Conservation (phyloP, 1,140 invertebrate genomes). For the Nautilus pompilius region DNA sequence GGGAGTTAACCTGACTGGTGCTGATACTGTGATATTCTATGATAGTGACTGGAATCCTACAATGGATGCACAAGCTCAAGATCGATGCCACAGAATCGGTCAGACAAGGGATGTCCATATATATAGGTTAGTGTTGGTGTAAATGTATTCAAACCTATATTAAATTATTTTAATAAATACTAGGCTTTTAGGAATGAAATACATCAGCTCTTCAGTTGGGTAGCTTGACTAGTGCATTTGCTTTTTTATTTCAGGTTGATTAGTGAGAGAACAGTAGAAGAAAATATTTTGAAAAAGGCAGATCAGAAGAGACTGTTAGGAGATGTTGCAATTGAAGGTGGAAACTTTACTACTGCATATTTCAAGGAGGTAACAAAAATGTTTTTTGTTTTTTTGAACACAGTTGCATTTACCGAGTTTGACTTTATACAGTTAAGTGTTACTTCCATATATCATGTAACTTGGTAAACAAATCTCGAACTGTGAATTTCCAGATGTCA, state of each 20-base stretch:
- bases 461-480: too few relatives aligned
- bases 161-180: too few relatives aligned
- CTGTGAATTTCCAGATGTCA: too few relatives aligned
- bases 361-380: slow-evolving; percentile 91
- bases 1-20: slow-evolving; percentile 97
- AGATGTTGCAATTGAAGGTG: slow-evolving; percentile 97
- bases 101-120: slow-evolving; percentile 99
- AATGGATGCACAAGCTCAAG: slow-evolving; percentile 98
- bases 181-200: too few relatives aligned
- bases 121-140: too few relatives aligned
- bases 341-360: slow-evolving; percentile 97
- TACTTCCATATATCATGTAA: too few relatives aligned
- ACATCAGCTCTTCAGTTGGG: too few relatives aligned
- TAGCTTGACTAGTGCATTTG: background rate
- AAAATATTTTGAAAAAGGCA: slow-evolving; percentile 98
- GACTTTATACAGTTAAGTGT: too few relatives aligned
- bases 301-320: slow-evolving; percentile 95
- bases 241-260: slow-evolving; percentile 67
- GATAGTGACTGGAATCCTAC: slow-evolving; percentile 99
- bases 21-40: slow-evolving; percentile 99
- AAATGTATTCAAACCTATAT: too few relatives aligned
- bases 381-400: background rate
- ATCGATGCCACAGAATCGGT: slow-evolving; percentile 97
- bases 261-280: slow-evolving; percentile 95
- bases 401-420: too few relatives aligned